Percentiles rank a stretch among this genome's conserved stretches.
These are phyloP conservation scores for Protaetia brevitarsis DNA, from an alignment of 1,140 invertebrate species.

Conservation along the genomic window DNA sequence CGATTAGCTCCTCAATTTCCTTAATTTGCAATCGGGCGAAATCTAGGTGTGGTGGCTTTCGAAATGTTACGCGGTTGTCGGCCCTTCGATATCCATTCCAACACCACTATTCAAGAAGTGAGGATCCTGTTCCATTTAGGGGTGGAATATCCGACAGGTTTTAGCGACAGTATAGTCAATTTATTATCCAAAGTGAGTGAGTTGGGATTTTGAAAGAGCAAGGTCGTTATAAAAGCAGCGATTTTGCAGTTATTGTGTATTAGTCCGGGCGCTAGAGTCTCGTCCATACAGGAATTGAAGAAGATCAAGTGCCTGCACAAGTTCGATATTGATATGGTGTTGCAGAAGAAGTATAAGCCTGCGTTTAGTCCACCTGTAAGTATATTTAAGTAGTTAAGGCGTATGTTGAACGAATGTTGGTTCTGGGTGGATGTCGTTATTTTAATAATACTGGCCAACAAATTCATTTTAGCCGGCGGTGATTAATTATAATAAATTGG, in stretches of 20 bases:
- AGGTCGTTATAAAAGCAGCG: background rate
- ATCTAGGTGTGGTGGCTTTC: constrained; percentile 67
- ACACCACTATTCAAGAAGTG: constrained; percentile 66
- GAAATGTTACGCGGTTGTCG: constrained; percentile 71
- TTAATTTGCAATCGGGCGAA: too few relatives aligned
- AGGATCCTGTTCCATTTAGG: constrained; percentile 55
- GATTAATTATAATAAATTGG: too few relatives aligned
- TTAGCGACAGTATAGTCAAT: constrained; percentile 53
- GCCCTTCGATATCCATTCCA: constrained; percentile 74
- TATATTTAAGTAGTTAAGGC: too few relatives aligned
- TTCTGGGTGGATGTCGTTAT: too few relatives aligned
- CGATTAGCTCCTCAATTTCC: too few relatives aligned
- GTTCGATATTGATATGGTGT: constrained; percentile 63
- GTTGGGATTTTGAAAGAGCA: background rate
- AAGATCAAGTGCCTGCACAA: constrained; percentile 59
- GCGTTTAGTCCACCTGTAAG: constrained; percentile 70
- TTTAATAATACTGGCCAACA: too few relatives aligned
- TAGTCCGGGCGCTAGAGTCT: constrained; percentile 63
- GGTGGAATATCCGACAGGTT: constrained; percentile 50
- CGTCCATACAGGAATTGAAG: constrained; percentile 62
- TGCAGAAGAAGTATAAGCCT: constrained; percentile 64
- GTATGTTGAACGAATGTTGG: too few relatives aligned
- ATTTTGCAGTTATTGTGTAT: constrained; percentile 59
- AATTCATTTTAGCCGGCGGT: too few relatives aligned
- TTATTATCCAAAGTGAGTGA: constrained; percentile 53